Evolutionary conservation across 2,797 vertebrate genomes (phyloP), one percentile per base, ranked within the genome.

Genomic region (Gymnothorax reevesii): DNA sequence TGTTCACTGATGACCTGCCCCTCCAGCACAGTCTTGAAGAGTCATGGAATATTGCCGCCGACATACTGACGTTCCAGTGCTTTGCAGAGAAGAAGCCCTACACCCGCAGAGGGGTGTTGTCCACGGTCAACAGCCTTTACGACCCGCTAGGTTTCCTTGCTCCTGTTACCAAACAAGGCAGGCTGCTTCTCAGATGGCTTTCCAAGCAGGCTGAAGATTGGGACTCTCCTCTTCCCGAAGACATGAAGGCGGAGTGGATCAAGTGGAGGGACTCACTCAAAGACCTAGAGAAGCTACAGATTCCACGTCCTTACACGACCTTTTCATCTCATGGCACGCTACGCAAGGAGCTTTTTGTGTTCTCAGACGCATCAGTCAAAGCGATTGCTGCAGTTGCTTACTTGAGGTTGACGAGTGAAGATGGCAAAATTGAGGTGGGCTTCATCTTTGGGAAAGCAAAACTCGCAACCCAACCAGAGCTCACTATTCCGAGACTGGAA

Each of bases 251-350:
- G 17, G 4, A 80, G 20, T 80, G 75, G 75, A 22, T 15, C 7
- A 4, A 9, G 1, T 80, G 75, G 75, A 27, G 49, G 54, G 13
- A 3, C 12, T 80, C 75, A 5, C 42, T 80, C 10, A 17, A 54
- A 5, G 55, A 83, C 17, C 66, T 87, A 12, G 49, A 59, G 69
- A 3, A 77, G 27, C 55, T 87, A 25, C 52, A 62, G 55, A 84
- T 87, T 84, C 64, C 12, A 1, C 83, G 86, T 73, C 17, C 86
- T 3, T 27, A n/a, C n/a, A n/a, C n/a, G n/a, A n/a, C n/a, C n/a
- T n/a, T 83, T n/a, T 87, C 86, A 69, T 73, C 54, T n/a, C n/a
- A n/a, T n/a, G 80, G n/a, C 22, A 57, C n/a, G n/a, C n/a, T 8
- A 10, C 83, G 66, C 42, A 87, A 59, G 7, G 54, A 87, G 83